These are phyloP conservation scores for Tauraco hartlaubi DNA, from an alignment of 2,797 vertebrate genomes.

Conservation along the genomic window DNA sequence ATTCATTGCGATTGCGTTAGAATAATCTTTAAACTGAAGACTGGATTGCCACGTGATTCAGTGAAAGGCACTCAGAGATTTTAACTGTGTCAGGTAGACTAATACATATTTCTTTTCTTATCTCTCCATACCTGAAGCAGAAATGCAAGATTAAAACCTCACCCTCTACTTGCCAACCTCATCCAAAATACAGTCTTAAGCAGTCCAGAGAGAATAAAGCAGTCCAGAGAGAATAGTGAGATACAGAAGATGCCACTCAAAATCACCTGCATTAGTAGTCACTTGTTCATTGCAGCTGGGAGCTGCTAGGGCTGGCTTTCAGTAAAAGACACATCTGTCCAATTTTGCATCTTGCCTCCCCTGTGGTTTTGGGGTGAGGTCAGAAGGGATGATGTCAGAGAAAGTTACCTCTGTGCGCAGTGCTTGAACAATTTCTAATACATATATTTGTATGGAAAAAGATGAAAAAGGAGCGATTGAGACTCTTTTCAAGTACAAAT, in stretches of 20 bases:
- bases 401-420: neutral
- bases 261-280: neutral
- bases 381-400: neutral
- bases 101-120: constrained; percentile 41
- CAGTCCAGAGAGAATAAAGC: neutral
- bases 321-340: neutral
- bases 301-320: neutral
- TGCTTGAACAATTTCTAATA: neutral
- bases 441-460: neutral
- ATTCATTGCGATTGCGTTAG: neutral
- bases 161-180: constrained; percentile 12
- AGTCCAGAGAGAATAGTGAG: neutral
- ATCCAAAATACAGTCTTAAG: constrained; percentile 8
- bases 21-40: constrained; percentile 2
- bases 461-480: neutral
- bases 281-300: neutral
- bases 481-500: neutral
- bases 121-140: neutral
- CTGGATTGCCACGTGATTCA: neutral
- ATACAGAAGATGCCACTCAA: neutral
- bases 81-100: constrained; percentile 23
- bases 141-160: constrained; percentile 27
- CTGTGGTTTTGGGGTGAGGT: neutral
- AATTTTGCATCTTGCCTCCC: neutral
- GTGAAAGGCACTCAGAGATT: constrained; percentile 36